Evolutionary conservation across 2,888 invertebrate genomes (phyloP), one percentile per base, ranked within the genome.

Genomic region (Hirudinaria manillensis): DNA sequence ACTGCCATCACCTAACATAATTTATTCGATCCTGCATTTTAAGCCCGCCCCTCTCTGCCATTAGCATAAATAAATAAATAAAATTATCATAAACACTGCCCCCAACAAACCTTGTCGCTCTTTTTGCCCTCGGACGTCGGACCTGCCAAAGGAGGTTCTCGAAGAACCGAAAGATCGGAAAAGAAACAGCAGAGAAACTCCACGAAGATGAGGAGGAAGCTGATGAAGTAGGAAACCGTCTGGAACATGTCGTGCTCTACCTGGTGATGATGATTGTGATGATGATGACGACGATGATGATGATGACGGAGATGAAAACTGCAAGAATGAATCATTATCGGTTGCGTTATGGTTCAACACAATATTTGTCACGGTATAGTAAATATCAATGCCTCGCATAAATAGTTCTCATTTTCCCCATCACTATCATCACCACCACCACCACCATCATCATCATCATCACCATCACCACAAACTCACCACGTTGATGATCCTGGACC

Each of bases 181-280:
- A 61, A 61, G 61, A 61, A 61, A n/a, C 61, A 61, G 21, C 24
- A 24, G 29, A 61, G 10, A 19, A 61, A 61, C 61, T 61, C 24
- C 21, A 29, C 29, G 7, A 61, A 4, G 24, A 61, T 19, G 24
- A 61, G 13, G 7, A n/a, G 24, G 61, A 4, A 61, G 24, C 24
- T 6, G 61, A 61, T n/a, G 61, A 61, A 61, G 29, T 27, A 61
- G 13, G 61, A 27, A 19, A 13, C 6, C 4, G 24, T 24, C 61
- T 61, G 61, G 29, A 61, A 61, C 61, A 19, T 4, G 29, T 61
- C 61, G 29, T 29, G 24, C 24, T 24, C 29, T 16, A 29, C 61
- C 61, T 61, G 61, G 45, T 45, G 45, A 45, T 16, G 45, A 45
- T 45, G 3, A 45, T 10, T 10, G 16, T 45, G 3, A 7, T 45